A percentile compares a stretch with the other conserved stretches of the same genome.
Conservation (phyloP, 2,888 invertebrate species). For the Lasioglossum zephyrum region DNA sequence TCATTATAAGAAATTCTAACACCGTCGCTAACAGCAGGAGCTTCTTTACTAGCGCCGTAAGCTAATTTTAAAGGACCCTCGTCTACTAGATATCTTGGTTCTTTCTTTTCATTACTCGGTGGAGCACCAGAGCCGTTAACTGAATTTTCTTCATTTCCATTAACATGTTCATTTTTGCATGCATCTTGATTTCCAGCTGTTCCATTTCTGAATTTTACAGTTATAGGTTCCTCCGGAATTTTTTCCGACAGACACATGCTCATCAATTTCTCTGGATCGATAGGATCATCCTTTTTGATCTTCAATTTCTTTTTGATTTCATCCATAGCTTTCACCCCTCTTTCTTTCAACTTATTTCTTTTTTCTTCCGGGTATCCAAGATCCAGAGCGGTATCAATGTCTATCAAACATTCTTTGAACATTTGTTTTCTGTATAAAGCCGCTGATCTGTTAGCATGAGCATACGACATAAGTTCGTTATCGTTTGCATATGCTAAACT, state of each 20-base stretch:
- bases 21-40: constrained; percentile 78
- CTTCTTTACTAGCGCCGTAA: constrained; percentile 78
- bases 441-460: constrained; percentile 83
- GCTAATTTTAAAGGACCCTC: constrained; percentile 73
- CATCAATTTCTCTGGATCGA: constrained; percentile 34
- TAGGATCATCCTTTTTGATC: constrained; percentile 35
- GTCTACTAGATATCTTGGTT: constrained; percentile 72
- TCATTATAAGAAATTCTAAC: constrained; percentile 75
- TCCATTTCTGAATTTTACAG: constrained; percentile 51
- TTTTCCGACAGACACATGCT: constrained; percentile 41
- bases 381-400: constrained; percentile 79
- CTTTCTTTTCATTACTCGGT: constrained; percentile 26
- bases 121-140: constrained; percentile 25
- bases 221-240: background rate
- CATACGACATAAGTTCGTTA: constrained; percentile 78
- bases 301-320: constrained; percentile 69
- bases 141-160: constrained; percentile 26
- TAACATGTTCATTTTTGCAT: constrained; percentile 23
- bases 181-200: constrained; percentile 12
- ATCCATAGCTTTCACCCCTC: constrained; percentile 78
- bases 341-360: constrained; percentile 76
- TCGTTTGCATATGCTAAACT: constrained; percentile 80
- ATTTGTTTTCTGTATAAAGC: constrained; percentile 80
- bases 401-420: constrained; percentile 81
- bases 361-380: constrained; percentile 81